Evolutionary conservation across 2,888 invertebrate genomes (phyloP).

Genomic region (Oxytorus armatus): DNA sequence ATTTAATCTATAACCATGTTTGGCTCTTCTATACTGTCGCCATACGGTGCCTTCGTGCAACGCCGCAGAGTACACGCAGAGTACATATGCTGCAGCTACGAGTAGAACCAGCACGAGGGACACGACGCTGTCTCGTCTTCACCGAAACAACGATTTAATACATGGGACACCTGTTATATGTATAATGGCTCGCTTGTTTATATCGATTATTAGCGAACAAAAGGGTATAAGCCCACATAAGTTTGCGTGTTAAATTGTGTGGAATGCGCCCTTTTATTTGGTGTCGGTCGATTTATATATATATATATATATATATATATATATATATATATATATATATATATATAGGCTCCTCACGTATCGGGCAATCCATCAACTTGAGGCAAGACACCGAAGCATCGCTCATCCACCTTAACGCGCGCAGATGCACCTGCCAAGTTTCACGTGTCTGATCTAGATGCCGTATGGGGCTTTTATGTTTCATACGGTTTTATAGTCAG

Average conservation of each 20-base stretch:
- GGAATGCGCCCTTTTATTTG: background rate
- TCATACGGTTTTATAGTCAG: constrained; percentile 9
- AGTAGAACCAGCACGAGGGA: background rate
- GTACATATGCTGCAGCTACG: constrained; percentile 41
- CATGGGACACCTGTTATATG: constrained; percentile 75
- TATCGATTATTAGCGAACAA: background rate
- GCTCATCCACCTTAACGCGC: constrained; percentile 80
- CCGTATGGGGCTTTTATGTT: constrained; percentile 60
- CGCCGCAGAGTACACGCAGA: background rate
- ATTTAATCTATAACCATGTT: constrained; percentile 37
- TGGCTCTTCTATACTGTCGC: constrained; percentile 32
- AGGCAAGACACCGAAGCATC: constrained; percentile 78
- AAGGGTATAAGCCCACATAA: background rate
- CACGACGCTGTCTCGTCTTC: background rate
- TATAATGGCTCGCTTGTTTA: background rate
- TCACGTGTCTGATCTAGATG: constrained; percentile 67
- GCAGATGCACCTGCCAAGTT: constrained; percentile 75
- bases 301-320: constrained; percentile 13
- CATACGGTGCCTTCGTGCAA: constrained; percentile 13
- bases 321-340: background rate
- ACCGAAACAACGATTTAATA: constrained; percentile 78
- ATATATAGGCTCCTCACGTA: constrained; percentile 76
- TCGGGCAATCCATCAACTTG: constrained; percentile 80
- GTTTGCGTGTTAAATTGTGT: background rate
- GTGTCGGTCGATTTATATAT: background rate